These are phyloP conservation scores for Podiceps cristatus DNA, from an alignment of 2,113 vertebrate species.

Conservation along the genomic window DNA sequence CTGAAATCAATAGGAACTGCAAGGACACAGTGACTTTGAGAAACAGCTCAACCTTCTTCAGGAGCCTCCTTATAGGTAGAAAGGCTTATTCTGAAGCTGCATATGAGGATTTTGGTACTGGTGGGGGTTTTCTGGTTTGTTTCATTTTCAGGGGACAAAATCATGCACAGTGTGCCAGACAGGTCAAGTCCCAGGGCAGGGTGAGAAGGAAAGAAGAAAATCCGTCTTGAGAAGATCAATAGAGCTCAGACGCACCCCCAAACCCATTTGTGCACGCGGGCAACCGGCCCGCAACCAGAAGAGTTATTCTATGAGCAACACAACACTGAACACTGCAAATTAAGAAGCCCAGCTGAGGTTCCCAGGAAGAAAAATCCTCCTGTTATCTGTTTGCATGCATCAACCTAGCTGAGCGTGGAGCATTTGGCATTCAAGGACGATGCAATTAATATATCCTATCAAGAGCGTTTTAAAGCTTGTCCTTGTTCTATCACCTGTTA, in stretches of 20 bases:
- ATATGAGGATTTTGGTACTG: neutral
- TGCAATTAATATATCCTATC: neutral
- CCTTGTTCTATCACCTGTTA: neutral
- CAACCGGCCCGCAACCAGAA: neutral
- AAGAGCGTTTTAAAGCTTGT: neutral
- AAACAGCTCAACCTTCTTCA: neutral
- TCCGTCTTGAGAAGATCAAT: neutral
- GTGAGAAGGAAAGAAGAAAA: neutral
- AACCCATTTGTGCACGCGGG: fast-evolving
- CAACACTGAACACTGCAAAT: neutral
- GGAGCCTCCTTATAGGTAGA: neutral
- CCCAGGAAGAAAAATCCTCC: neutral
- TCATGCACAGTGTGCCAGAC: neutral
- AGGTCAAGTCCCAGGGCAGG: neutral
- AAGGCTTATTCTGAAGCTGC: neutral
- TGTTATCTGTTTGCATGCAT: neutral
- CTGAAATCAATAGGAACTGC: neutral
- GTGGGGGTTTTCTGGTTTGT: neutral
- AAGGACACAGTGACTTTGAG: neutral
- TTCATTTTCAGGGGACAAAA: neutral
- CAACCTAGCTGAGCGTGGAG: neutral
- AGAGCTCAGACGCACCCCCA: neutral
- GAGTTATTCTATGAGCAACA: neutral
- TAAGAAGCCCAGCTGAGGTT: neutral
- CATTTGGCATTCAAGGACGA: neutral